Evolutionary conservation across 2,888 invertebrate species (phyloP).

Genomic region (Mayetiola destructor): DNA sequence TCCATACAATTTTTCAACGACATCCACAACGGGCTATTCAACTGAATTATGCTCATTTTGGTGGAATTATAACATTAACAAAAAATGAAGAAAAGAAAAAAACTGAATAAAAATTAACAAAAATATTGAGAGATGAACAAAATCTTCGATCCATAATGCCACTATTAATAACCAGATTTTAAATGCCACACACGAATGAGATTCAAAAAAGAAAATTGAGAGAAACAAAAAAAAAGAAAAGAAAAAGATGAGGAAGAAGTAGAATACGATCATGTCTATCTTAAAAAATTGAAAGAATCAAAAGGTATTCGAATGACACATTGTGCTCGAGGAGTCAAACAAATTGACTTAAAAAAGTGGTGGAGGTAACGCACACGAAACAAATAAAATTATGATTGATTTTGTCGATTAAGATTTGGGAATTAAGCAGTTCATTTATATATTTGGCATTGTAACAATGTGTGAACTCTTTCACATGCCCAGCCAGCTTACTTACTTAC

Average conservation of each 20-base stretch:
- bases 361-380: too few relatives aligned
- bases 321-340: too few relatives aligned
- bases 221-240: too few relatives aligned
- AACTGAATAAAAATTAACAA: too few relatives aligned
- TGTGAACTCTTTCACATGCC: constrained; percentile 5
- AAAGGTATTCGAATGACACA: too few relatives aligned
- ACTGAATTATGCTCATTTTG: constrained; percentile 2
- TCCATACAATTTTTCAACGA: not conserved
- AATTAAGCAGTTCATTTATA: not conserved
- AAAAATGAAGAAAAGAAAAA: too few relatives aligned
- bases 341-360: too few relatives aligned
- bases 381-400: constrained; percentile 9
- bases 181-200: not conserved
- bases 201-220: too few relatives aligned
- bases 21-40: not conserved
- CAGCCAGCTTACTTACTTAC: not conserved
- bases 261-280: too few relatives aligned
- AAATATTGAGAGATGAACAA: not conserved
- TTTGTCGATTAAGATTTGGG: not conserved
- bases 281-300: too few relatives aligned
- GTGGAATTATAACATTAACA: constrained; percentile 8
- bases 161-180: constrained; percentile 11
- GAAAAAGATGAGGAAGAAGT: too few relatives aligned
- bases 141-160: constrained; percentile 3
- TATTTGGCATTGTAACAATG: not conserved